A percentile compares a stretch with the other conserved stretches of the same genome.
These are phyloP conservation scores for Hirundichthys speculiger DNA, from an alignment of 2,113 vertebrate genomes.

Conservation along the genomic window DNA sequence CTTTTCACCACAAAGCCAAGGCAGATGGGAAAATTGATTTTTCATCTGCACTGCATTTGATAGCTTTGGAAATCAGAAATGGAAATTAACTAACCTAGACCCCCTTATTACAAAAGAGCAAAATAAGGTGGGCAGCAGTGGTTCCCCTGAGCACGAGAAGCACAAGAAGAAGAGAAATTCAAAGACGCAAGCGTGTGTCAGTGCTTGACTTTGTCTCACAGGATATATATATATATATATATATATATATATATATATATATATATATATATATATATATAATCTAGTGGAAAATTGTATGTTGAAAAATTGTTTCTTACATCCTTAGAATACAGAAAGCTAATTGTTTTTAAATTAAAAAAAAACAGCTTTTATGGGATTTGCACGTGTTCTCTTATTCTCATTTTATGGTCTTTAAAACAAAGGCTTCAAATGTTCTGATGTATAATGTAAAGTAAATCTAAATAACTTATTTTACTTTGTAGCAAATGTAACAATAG, in stretches of 20 bases:
- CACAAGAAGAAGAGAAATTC: slow-evolving; percentile 91
- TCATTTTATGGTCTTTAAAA: no score
- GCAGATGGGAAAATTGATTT: slow-evolving; percentile 99
- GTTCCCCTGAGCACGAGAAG: slow-evolving; percentile 87
- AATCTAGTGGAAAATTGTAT: no score
- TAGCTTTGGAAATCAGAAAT: slow-evolving; percentile 99
- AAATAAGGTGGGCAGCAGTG: slow-evolving; percentile 94
- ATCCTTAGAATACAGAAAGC: no score
- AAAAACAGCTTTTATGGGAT: no score
- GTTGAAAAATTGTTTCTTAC: no score
- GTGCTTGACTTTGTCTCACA: slow-evolving; percentile 27
- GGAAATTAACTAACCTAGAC: slow-evolving; percentile 99
- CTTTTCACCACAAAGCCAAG: slow-evolving; percentile 91
- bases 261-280: no score
- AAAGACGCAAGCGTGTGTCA: slow-evolving; percentile 80
- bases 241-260: no score
- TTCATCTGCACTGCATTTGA: slow-evolving; percentile 99
- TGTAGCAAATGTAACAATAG: not conserved
- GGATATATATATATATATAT: not conserved
- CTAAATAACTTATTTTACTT: not conserved
- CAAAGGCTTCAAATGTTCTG: no score
- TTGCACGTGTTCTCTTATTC: no score
- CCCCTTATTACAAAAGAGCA: slow-evolving; percentile 98
- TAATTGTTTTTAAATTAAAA: no score
- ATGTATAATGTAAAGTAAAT: no score